Percentiles rank a stretch among this genome's conserved stretches.
Conservation (phyloP, 2,797 vertebrate genomes). For the Myiothlypis coronata region DNA sequence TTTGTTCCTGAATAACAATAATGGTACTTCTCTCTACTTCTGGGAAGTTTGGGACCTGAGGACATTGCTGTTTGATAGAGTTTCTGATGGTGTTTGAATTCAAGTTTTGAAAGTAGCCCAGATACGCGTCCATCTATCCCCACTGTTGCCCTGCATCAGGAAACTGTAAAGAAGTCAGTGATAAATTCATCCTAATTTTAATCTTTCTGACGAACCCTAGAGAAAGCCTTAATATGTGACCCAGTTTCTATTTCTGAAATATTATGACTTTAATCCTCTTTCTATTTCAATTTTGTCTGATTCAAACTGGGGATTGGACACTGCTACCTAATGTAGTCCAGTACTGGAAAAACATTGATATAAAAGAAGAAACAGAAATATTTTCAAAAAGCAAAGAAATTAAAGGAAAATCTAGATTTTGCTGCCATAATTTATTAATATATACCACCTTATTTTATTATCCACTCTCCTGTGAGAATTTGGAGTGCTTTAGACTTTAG, state of each 20-base stretch:
- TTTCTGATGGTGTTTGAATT: background rate
- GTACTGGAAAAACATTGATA: background rate
- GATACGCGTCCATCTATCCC: accelerated
- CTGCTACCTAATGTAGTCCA: background rate
- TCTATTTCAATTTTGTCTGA: constrained; percentile 15
- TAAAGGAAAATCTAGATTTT: background rate
- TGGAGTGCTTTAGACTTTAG: background rate
- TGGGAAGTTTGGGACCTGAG: background rate
- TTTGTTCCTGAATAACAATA: background rate
- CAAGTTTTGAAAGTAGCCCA: background rate
- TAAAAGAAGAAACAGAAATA: background rate
- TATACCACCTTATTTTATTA: background rate
- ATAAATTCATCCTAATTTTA: background rate
- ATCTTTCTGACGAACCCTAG: constrained; percentile 3
- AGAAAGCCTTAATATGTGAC: constrained; percentile 34
- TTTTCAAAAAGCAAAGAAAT: background rate
- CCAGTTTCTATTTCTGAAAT: constrained; percentile 43
- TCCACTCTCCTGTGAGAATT: background rate
- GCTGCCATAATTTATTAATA: background rate
- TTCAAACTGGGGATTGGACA: background rate
- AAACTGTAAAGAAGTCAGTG: background rate
- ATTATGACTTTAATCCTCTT: constrained; percentile 43
- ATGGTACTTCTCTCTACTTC: background rate
- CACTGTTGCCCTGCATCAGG: background rate
- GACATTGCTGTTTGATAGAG: background rate